Evolutionary conservation across 2,888 invertebrate genomes (phyloP).

Genomic region (Diogma glabrata): DNA sequence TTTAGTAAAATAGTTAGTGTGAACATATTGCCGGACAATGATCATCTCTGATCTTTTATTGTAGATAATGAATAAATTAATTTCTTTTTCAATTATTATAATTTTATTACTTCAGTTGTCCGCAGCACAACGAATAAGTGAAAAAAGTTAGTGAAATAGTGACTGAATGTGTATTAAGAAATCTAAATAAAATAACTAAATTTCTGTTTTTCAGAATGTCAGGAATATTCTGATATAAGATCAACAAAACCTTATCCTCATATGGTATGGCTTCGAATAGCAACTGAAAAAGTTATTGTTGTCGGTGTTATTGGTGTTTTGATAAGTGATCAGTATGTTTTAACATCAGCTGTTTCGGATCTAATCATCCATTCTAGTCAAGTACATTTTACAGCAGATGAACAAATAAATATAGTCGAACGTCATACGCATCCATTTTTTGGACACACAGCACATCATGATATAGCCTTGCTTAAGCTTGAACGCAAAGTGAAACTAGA

Average conservation of each 20-base stretch:
- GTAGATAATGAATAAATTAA: no score
- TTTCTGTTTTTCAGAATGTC: no score
- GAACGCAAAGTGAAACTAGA: background rate
- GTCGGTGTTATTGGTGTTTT: background rate
- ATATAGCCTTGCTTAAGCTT: background rate
- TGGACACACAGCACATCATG: background rate
- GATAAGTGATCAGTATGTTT: background rate
- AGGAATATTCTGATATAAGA: background rate
- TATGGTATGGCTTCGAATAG: background rate
- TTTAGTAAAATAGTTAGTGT: no score
- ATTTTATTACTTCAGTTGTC: no score
- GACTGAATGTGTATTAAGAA: no score
- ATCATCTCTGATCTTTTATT: no score
- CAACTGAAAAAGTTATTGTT: conserved; percentile 1
- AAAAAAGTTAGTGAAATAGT: no score
- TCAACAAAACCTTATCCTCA: background rate
- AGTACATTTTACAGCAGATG: background rate
- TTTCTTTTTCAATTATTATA: no score
- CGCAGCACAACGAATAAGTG: no score
- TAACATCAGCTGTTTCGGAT: background rate
- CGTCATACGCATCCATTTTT: background rate
- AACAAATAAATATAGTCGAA: background rate
- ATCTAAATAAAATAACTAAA: no score
- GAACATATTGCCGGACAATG: no score
- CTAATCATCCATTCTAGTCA: background rate